A percentile compares a stretch with the other conserved stretches of the same genome.
Evolutionary conservation across 2,797 vertebrate genomes (phyloP).

Genomic region (Fratercula arctica): DNA sequence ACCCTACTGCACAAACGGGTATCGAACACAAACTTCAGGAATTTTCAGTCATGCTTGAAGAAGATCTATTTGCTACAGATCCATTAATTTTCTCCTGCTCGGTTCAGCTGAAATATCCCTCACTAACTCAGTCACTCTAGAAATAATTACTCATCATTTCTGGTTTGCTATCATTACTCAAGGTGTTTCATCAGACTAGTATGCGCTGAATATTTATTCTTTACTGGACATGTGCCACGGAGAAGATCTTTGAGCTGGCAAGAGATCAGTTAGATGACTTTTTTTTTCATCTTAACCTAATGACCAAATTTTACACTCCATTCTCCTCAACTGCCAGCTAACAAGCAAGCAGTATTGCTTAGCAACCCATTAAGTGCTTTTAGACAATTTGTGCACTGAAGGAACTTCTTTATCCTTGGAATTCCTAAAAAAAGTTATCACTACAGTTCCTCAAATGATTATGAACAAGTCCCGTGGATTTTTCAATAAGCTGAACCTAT

Average conservation of each 20-base stretch:
- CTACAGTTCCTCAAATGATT: not conserved
- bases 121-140: not conserved
- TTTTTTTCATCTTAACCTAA: not conserved
- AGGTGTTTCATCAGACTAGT: not conserved
- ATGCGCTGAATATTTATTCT: not conserved
- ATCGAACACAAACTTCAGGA: not conserved
- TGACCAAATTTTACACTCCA: not conserved
- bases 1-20: not conserved
- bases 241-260: not conserved
- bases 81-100: not conserved
- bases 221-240: not conserved
- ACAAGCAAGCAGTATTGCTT: conserved; percentile 10
- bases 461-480: not conserved
- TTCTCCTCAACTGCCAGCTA: not conserved
- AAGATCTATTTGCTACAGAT: not conserved
- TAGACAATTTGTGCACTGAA: not conserved
- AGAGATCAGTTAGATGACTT: not conserved
- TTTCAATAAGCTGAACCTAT: not conserved
- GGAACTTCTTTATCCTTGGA: not conserved
- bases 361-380: conserved; percentile 23
- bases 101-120: not conserved
- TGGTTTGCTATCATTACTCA: not conserved
- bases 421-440: not conserved
- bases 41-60: not conserved
- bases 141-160: not conserved